Evolutionary conservation across 2,797 vertebrate species (phyloP).

Genomic region (Ciconia nigra): DNA sequence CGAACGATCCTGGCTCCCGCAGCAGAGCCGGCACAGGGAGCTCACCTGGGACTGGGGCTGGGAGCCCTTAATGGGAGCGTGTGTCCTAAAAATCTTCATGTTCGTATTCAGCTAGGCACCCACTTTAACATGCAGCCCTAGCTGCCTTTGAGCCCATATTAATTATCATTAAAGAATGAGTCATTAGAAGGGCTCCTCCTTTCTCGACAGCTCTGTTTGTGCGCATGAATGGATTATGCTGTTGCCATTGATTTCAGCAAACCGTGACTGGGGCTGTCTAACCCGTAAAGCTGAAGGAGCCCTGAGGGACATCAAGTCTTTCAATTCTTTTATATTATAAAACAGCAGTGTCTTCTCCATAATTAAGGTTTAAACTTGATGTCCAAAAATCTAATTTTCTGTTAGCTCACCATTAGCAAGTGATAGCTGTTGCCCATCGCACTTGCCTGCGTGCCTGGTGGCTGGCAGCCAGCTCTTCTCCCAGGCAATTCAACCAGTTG

Average conservation of each 20-base stretch:
- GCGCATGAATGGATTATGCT: fast-evolving
- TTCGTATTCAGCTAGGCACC: background rate
- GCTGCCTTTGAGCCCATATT: background rate
- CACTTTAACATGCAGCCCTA: background rate
- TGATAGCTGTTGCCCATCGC: background rate
- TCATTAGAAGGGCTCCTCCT: background rate
- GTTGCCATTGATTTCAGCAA: conserved; percentile 34
- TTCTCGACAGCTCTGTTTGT: background rate
- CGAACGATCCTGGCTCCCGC: fast-evolving
- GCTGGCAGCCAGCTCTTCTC: background rate
- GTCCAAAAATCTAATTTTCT: background rate
- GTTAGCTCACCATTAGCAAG: background rate
- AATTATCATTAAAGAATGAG: background rate
- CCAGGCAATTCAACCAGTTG: background rate
- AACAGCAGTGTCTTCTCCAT: background rate
- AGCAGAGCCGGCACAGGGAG: background rate
- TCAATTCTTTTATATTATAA: background rate
- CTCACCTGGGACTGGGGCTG: background rate
- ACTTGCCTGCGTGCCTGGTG: background rate
- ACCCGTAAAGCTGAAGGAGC: background rate
- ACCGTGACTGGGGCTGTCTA: conserved; percentile 10
- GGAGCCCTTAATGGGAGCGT: fast-evolving
- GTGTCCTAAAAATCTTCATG: background rate
- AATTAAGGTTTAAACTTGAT: background rate
- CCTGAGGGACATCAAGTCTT: background rate